Conservation (phyloP, 2,113 vertebrate species). For the Gymnarchus niloticus region DNA sequence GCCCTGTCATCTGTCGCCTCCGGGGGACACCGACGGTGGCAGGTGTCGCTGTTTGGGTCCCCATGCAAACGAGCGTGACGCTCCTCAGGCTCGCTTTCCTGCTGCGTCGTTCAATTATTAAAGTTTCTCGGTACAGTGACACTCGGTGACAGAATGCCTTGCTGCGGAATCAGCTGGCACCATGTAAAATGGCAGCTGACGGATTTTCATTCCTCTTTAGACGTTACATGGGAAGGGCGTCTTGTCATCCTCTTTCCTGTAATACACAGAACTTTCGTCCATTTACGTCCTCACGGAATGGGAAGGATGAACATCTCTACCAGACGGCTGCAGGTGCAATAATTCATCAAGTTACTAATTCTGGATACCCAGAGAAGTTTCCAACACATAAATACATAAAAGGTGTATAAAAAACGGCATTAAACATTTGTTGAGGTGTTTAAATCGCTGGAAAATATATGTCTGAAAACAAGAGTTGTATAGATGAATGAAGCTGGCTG, state of each 20-base stretch:
- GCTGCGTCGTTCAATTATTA: constrained; percentile 41
- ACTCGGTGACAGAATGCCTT: no score
- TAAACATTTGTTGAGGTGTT: background rate
- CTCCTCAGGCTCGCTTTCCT: background rate
- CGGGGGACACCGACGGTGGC: background rate
- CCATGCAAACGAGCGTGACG: constrained; percentile 57
- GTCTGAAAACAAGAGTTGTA: background rate
- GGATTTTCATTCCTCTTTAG: background rate
- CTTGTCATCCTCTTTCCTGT: background rate
- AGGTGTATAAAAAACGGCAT: background rate
- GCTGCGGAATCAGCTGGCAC: background rate
- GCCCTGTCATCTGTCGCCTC: background rate
- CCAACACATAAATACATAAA: background rate
- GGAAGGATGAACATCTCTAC: no score
- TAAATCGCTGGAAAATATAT: background rate
- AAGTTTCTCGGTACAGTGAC: constrained; percentile 40
- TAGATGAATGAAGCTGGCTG: background rate
- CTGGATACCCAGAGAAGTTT: background rate
- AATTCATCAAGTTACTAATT: background rate
- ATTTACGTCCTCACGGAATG: background rate
- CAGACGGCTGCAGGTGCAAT: background rate
- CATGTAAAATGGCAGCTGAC: background rate
- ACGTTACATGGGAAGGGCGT: background rate
- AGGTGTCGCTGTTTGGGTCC: constrained; percentile 55
- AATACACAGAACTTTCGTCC: background rate